Conservation (phyloP, 2,113 vertebrate genomes). For the Malaclemys terrapin region DNA sequence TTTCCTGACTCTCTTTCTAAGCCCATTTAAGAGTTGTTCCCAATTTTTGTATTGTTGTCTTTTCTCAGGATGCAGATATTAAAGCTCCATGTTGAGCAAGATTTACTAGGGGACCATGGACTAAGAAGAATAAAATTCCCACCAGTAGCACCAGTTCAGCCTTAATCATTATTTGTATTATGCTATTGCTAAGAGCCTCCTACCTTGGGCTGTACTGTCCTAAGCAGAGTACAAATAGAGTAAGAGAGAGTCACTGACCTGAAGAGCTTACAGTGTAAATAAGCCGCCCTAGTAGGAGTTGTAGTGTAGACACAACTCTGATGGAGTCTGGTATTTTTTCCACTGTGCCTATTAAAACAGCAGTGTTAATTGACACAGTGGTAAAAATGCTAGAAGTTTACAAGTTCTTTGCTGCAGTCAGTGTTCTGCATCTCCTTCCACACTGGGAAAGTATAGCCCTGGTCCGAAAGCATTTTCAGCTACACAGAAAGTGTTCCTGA, state of each 20-base stretch:
- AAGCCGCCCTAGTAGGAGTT: neutral
- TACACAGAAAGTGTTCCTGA: neutral
- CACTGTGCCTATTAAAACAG: neutral
- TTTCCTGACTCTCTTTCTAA: neutral
- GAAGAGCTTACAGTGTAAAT: neutral
- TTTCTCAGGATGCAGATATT: neutral
- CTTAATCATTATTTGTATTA: neutral
- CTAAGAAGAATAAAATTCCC: neutral
- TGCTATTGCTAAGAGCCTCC: accelerated
- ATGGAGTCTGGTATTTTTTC: neutral
- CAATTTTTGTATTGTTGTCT: neutral
- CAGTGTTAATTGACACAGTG: neutral
- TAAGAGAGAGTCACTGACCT: neutral
- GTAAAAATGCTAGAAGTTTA: neutral
- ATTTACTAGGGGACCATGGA: neutral
- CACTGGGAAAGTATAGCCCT: neutral
- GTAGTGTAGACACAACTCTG: neutral
- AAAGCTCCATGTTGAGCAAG: neutral
- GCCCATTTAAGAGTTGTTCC: neutral
- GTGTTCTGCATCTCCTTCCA: neutral
- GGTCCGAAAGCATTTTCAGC: neutral
- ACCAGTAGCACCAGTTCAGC: neutral
- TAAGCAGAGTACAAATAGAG: neutral
- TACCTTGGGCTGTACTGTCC: neutral
- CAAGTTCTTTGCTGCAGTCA: neutral